Evolutionary conservation across 2,888 invertebrate genomes (phyloP).

Genomic region (Ptychoptera contaminata): DNA sequence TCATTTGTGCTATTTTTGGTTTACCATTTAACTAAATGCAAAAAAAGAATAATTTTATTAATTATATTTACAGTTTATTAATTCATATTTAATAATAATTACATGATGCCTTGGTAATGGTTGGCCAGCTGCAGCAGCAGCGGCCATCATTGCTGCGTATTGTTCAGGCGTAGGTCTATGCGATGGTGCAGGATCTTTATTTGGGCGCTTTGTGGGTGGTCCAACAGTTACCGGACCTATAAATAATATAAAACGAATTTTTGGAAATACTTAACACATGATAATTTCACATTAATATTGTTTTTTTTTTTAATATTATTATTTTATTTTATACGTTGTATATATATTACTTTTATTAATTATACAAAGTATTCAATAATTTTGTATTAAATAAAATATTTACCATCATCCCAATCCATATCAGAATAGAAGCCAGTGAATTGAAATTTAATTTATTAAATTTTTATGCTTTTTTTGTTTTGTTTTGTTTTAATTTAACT

Average conservation of each 20-base stretch:
- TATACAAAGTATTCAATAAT: background rate
- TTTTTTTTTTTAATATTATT: background rate
- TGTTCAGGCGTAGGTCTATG: slow-evolving; percentile 53
- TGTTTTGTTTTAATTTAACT: no score
- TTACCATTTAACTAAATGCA: slow-evolving; percentile 55
- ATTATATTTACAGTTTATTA: background rate
- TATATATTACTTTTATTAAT: background rate
- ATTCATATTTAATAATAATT: slow-evolving; percentile 4
- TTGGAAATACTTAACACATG: background rate
- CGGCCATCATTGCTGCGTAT: slow-evolving; percentile 54
- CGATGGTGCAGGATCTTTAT: slow-evolving; percentile 58
- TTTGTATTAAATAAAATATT: slow-evolving; percentile 18
- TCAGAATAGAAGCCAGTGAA: slow-evolving; percentile 43
- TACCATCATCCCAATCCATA: slow-evolving; percentile 48
- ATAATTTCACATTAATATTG: background rate
- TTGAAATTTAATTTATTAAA: slow-evolving; percentile 16
- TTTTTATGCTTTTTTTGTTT: no score
- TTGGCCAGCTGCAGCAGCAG: slow-evolving; percentile 47
- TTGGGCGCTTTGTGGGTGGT: slow-evolving; percentile 67
- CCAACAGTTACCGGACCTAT: slow-evolving; percentile 21
- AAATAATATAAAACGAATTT: slow-evolving; percentile 3
- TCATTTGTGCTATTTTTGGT: slow-evolving; percentile 65
- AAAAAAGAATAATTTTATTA: background rate
- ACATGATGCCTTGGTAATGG: slow-evolving; percentile 56
- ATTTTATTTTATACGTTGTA: background rate